Percentiles rank a stretch among this genome's conserved stretches.
These are phyloP conservation scores for Phania funesta DNA, from an alignment of 2,888 invertebrate species.

Conservation along the genomic window DNA sequence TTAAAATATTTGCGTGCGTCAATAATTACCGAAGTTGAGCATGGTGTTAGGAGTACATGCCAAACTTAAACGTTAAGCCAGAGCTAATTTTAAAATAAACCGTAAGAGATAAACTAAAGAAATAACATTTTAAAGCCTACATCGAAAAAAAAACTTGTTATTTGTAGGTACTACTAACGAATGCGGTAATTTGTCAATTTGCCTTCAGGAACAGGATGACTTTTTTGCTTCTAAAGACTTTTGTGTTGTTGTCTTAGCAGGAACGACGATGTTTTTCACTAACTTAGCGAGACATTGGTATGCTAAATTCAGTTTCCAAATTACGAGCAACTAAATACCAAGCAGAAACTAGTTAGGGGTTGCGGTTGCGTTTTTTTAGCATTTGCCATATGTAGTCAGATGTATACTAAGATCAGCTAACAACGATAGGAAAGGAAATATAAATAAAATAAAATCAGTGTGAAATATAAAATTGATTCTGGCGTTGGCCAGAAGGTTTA, in stretches of 20 bases:
- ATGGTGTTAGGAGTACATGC: constrained; percentile 9
- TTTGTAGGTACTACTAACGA: constrained; percentile 24
- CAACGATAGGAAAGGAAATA: no score
- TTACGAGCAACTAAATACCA: no score
- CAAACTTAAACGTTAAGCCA: constrained; percentile 26
- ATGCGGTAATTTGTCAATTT: constrained; percentile 65
- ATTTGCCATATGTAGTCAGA: no score
- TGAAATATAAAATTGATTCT: no score
- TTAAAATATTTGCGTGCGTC: constrained; percentile 42
- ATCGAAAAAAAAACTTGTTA: background rate
- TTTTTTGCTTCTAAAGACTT: constrained; percentile 15
- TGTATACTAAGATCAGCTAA: no score
- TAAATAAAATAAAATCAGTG: no score
- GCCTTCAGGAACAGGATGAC: constrained; percentile 56
- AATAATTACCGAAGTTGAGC: constrained; percentile 36
- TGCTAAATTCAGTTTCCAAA: no score
- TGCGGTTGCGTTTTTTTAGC: no score
- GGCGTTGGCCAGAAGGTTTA: no score
- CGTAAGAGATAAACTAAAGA: background rate
- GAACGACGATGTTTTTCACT: background rate
- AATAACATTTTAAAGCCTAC: constrained; percentile 32
- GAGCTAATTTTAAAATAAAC: constrained; percentile 27
- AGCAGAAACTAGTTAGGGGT: no score
- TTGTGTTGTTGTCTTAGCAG: constrained; percentile 1
- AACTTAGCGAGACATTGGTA: no score